These are phyloP conservation scores for Subacronicta megacephala DNA, from an alignment of 2,888 invertebrate genomes.

Conservation along the genomic window DNA sequence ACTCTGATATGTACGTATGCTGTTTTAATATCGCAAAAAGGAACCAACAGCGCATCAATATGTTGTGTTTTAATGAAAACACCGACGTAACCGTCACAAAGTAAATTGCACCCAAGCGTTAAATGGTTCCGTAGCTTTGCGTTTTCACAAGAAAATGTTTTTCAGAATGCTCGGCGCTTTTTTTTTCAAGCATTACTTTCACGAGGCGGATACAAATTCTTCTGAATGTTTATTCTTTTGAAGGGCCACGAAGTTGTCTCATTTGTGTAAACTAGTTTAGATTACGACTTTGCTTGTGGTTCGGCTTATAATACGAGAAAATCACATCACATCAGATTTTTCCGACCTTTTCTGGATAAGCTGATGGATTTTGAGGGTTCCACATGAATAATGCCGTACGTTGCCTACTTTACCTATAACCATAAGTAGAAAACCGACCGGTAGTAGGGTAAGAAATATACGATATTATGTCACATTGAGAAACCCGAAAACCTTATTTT, in stretches of 20 bases:
- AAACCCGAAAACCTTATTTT: constrained; percentile 42
- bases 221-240: constrained; percentile 38
- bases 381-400: constrained; percentile 30
- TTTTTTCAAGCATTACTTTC: constrained; percentile 36
- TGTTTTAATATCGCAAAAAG: constrained; percentile 2
- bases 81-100: constrained; percentile 29
- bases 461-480: constrained; percentile 30
- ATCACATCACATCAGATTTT: background rate
- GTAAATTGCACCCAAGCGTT: constrained; percentile 48
- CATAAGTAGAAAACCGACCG: constrained; percentile 20
- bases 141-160: constrained; percentile 37
- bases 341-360: constrained; percentile 7
- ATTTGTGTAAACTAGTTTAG: constrained; percentile 22
- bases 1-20: background rate
- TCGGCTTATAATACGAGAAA: background rate
- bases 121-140: constrained; percentile 42
- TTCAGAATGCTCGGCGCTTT: constrained; percentile 26
- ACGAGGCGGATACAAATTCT: constrained; percentile 38
- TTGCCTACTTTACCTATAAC: constrained; percentile 18
- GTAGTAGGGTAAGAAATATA: constrained; percentile 31
- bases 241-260: constrained; percentile 10
- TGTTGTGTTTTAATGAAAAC: constrained; percentile 35
- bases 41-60: constrained; percentile 27
- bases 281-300: constrained; percentile 10
- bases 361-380: constrained; percentile 21